Evolutionary conservation across 1,140 invertebrate genomes (phyloP).

Genomic region (Metopolophium dirhodum): DNA sequence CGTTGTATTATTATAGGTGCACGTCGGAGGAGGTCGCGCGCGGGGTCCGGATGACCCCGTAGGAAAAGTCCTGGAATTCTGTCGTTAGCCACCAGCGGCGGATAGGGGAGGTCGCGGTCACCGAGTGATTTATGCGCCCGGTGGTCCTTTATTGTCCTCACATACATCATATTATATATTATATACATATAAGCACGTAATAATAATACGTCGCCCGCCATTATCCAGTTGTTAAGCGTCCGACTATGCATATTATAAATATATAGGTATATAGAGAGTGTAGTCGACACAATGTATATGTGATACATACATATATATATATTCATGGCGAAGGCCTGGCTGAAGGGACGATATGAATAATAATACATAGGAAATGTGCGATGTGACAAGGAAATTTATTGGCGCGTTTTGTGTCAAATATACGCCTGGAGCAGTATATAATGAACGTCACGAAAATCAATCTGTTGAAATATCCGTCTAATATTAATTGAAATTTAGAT

Average conservation of each 20-base stretch:
- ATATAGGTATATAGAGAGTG: not conserved
- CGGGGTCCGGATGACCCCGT: slow-evolving; percentile 14
- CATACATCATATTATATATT: not conserved
- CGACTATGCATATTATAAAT: not conserved
- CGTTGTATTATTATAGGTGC: not conserved
- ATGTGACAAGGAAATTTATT: not conserved
- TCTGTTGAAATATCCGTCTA: not conserved
- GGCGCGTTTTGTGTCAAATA: not conserved
- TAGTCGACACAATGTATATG: not conserved
- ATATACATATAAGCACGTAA: not conserved
- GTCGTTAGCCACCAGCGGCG: not conserved
- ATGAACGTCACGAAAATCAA: not conserved
- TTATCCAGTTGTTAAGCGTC: slow-evolving; percentile 50
- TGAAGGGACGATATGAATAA: not conserved
- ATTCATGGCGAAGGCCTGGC: not conserved
- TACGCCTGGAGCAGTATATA: not conserved
- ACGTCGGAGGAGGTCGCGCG: not conserved
- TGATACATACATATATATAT: not conserved
- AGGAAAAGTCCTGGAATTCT: slow-evolving; percentile 44
- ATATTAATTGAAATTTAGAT: not conserved
- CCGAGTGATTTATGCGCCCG: slow-evolving; percentile 44
- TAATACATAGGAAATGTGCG: not conserved
- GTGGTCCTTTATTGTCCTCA: slow-evolving; percentile 41
- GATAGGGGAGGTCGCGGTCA: not conserved
- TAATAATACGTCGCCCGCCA: slow-evolving; percentile 20